Percentiles rank a stretch among this genome's conserved stretches.
Evolutionary conservation across 1,140 invertebrate species (phyloP).

Genomic region (Drosophila pachea): DNA sequence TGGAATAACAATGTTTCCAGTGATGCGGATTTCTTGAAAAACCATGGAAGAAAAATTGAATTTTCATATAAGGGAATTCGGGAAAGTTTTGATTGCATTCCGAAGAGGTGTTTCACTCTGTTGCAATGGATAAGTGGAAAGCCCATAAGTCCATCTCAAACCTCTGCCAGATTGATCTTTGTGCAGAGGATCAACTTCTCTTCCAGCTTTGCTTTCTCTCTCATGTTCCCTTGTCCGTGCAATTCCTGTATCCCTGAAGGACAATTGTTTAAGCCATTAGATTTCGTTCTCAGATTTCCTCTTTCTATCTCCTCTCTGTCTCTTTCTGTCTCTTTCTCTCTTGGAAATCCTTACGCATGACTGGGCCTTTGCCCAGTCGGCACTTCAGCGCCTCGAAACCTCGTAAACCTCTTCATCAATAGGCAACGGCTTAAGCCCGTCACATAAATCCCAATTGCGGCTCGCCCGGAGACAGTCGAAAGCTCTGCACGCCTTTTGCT

Average conservation of each 20-base stretch:
- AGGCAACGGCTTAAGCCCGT: constrained; percentile 22
- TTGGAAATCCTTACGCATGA: neutral
- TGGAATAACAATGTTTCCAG: constrained; percentile 1
- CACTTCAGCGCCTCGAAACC: neutral
- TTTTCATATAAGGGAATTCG: neutral
- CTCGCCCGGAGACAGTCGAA: constrained; percentile 31
- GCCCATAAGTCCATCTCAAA: too few species aligned
- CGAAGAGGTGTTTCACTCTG: too few species aligned
- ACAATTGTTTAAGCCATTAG: too few species aligned
- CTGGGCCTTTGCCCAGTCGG: neutral
- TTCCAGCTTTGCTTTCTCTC: neutral
- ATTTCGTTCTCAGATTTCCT: neutral
- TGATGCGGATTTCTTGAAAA: too few species aligned
- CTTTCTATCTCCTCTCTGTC: neutral
- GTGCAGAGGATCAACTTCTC: neutral
- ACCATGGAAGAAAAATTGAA: too few species aligned
- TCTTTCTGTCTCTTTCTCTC: neutral
- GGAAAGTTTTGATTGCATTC: neutral
- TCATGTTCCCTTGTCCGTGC: neutral
- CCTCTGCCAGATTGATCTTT: neutral
- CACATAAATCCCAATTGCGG: constrained; percentile 46
- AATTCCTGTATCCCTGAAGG: too few species aligned
- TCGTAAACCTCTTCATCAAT: constrained; percentile 30
- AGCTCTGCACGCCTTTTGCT: constrained; percentile 30
- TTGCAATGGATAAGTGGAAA: too few species aligned